Percentiles rank a stretch among this genome's conserved stretches.
Conservation (phyloP, 2,113 vertebrate species). For the Cochlearius cochlearius region DNA sequence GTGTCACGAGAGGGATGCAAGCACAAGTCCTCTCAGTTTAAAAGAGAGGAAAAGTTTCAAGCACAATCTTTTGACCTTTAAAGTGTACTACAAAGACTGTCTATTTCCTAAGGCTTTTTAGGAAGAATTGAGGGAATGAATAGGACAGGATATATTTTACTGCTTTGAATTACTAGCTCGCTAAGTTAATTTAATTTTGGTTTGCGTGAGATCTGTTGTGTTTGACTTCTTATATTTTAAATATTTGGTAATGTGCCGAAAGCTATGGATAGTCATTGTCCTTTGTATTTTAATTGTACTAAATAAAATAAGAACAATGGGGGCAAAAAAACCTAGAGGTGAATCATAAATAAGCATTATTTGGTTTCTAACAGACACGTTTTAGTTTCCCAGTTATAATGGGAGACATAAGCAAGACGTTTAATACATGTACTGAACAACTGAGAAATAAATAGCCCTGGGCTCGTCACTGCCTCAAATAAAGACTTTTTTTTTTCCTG, state of each 20-base stretch:
- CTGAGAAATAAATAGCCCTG: background rate
- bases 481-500: background rate
- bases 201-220: background rate
- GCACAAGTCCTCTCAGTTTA: background rate
- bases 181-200: constrained; percentile 45
- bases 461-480: background rate
- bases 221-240: constrained; percentile 30
- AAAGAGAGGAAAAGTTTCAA: constrained; percentile 19
- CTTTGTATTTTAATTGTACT: constrained; percentile 48
- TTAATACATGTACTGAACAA: background rate
- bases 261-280: constrained; percentile 34
- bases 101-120: constrained; percentile 42
- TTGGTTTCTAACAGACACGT: constrained; percentile 5
- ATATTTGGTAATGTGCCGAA: constrained; percentile 9
- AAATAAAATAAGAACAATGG: constrained; percentile 51
- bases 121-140: constrained; percentile 22
- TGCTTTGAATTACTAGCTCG: constrained; percentile 58
- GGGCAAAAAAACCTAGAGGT: background rate
- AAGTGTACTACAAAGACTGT: constrained; percentile 36
- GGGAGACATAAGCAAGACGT: background rate
- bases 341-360: constrained; percentile 29
- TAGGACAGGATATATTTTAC: constrained; percentile 32
- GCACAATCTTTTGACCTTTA: constrained; percentile 8
- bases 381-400: constrained; percentile 19
- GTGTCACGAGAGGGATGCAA: background rate